phyloP scores from a whole-genome alignment of 1,140 invertebrate genomes.

The Caenorhabditis briggsae region DNA sequence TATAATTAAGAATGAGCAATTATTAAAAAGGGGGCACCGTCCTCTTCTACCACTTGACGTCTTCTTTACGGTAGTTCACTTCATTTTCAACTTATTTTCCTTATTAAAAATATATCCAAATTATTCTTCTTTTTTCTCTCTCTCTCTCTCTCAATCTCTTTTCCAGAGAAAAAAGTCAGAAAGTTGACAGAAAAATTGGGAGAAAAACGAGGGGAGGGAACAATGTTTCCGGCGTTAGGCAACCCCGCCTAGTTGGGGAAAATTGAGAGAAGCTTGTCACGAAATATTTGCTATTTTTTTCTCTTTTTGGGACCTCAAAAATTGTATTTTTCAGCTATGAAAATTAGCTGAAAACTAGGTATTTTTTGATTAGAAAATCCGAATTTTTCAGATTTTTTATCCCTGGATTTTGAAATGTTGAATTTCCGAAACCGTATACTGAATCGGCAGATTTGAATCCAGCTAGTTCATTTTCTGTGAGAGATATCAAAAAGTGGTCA shows the following conservation, averaged over 20 bases:
- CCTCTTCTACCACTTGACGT: not conserved
- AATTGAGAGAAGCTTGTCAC: slow-evolving; percentile 35
- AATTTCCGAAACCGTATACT: too few relatives aligned
- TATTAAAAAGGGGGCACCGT: too few relatives aligned
- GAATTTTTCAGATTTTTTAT: too few relatives aligned
- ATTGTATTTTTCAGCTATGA: not conserved
- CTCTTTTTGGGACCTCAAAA: not conserved
- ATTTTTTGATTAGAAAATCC: not conserved
- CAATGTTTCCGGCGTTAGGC: slow-evolving; percentile 39
- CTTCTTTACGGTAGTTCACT: too few relatives aligned
- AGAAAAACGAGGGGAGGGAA: not conserved
- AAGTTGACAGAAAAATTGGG: not conserved
- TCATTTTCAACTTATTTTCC: too few relatives aligned
- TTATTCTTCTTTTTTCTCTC: too few relatives aligned
- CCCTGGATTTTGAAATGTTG: too few relatives aligned
- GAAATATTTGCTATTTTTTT: not conserved
- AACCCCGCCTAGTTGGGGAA: not conserved
- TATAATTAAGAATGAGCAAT: too few relatives aligned
- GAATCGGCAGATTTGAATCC: too few relatives aligned
- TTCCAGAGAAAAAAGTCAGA: not conserved
- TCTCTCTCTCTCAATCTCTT: not conserved
- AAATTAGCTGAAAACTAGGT: not conserved
- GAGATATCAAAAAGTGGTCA: too few relatives aligned
- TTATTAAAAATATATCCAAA: too few relatives aligned
- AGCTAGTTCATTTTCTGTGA: too few relatives aligned